A percentile compares a stretch with the other conserved stretches of the same genome.
Conservation (phyloP, 2,113 vertebrate species). For the Mirounga angustirostris region DNA sequence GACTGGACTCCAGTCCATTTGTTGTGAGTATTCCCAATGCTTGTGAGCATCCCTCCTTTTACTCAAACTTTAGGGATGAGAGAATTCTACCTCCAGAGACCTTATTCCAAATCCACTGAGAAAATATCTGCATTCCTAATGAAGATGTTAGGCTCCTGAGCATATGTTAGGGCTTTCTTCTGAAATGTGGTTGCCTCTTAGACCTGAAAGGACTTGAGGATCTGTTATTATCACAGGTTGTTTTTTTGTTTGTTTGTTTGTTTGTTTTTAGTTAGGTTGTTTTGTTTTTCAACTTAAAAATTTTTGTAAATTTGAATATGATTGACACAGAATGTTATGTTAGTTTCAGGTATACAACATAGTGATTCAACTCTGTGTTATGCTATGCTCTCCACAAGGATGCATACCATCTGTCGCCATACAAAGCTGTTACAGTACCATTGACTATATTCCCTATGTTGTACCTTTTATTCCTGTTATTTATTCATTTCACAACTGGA, state of each 20-base stretch:
- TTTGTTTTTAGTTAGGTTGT: background rate
- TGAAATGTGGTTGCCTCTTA: background rate
- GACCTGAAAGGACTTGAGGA: background rate
- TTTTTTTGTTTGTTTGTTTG: too few relatives aligned
- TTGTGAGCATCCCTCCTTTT: background rate
- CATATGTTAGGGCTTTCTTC: background rate
- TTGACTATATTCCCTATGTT: background rate
- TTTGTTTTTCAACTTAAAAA: background rate
- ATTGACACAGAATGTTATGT: background rate
- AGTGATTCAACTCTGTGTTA: background rate
- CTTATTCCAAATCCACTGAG: background rate
- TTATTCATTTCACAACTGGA: background rate
- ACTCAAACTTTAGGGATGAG: background rate
- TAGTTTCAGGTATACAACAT: background rate
- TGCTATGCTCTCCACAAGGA: background rate
- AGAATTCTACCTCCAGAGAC: background rate
- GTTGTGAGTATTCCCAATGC: background rate
- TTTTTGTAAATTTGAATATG: background rate
- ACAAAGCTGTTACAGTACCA: background rate
- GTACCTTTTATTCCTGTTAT: background rate
- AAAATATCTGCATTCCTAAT: background rate
- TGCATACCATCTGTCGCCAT: background rate
- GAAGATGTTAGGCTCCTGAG: background rate
- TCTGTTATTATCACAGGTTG: background rate
- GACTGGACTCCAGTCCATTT: too few relatives aligned